Evolutionary conservation across 2,888 invertebrate genomes (phyloP).

Genomic region (Sinohyriopsis cumingii): DNA sequence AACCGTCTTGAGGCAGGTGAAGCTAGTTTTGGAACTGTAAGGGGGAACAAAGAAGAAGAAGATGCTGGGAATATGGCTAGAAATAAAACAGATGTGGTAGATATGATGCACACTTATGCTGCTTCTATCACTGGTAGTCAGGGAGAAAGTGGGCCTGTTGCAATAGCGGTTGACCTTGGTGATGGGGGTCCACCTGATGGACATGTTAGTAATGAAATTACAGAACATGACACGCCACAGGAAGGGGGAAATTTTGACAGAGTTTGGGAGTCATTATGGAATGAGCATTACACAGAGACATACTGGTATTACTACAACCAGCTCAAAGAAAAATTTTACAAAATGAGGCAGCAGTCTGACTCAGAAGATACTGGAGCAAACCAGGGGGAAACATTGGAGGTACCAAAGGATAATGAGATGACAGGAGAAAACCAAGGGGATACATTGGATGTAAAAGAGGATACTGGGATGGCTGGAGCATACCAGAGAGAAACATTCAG

Average conservation of each 20-base stretch:
- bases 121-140: conserved; percentile 33
- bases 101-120: conserved; percentile 12
- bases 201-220: conserved; percentile 11
- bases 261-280: conserved; percentile 63
- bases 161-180: neutral
- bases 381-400: neutral
- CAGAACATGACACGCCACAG: conserved; percentile 8
- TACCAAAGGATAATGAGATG: neutral
- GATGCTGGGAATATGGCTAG: conserved; percentile 22
- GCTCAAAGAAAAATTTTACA: conserved; percentile 43
- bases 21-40: neutral
- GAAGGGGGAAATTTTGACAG: conserved; percentile 31
- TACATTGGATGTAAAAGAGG: conserved; percentile 18
- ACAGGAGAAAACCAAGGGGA: conserved; percentile 5
- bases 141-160: neutral
- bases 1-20: conserved; percentile 13
- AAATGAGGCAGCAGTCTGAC: conserved; percentile 8
- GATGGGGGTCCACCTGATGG: conserved; percentile 1
- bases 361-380: neutral
- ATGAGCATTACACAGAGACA: conserved; percentile 61
- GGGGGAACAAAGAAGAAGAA: conserved; percentile 1
- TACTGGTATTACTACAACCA: conserved; percentile 63
- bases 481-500: neutral
- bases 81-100: conserved; percentile 10
- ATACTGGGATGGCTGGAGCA: neutral